phyloP scores from a whole-genome alignment of 2,113 vertebrate species.

The Halcyon senegalensis region DNA sequence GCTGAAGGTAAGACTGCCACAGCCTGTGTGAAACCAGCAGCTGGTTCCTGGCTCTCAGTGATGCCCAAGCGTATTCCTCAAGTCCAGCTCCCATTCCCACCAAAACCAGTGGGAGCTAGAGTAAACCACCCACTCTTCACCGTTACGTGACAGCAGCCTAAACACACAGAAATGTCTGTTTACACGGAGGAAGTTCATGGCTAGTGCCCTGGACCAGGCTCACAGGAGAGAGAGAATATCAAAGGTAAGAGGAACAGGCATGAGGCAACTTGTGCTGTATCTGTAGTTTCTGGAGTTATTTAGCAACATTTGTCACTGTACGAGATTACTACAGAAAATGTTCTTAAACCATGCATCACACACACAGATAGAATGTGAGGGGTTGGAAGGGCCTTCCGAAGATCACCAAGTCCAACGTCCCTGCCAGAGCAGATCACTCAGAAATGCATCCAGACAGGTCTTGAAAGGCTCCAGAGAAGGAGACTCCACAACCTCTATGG shows the following conservation, averaged over 20 bases:
- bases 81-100: background rate
- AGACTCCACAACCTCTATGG: no score
- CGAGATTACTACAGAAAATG: background rate
- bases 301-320: background rate
- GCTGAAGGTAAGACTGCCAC: background rate
- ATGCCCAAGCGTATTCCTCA: background rate
- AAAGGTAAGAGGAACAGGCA: background rate
- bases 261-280: background rate
- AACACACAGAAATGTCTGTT: background rate
- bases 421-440: no score
- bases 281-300: background rate
- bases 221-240: background rate
- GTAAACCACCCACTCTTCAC: background rate
- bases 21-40: background rate
- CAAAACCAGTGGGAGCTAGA: background rate
- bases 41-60: background rate
- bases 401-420: no score
- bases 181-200: conserved; percentile 11
- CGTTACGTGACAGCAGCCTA: background rate
- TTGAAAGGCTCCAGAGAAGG: no score
- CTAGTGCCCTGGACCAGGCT: background rate
- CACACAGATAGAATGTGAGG: no score
- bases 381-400: no score
- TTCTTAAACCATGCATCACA: background rate
- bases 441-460: no score